Conservation (phyloP, 2,797 vertebrate species). For the Notamacropus eugenii region DNA sequence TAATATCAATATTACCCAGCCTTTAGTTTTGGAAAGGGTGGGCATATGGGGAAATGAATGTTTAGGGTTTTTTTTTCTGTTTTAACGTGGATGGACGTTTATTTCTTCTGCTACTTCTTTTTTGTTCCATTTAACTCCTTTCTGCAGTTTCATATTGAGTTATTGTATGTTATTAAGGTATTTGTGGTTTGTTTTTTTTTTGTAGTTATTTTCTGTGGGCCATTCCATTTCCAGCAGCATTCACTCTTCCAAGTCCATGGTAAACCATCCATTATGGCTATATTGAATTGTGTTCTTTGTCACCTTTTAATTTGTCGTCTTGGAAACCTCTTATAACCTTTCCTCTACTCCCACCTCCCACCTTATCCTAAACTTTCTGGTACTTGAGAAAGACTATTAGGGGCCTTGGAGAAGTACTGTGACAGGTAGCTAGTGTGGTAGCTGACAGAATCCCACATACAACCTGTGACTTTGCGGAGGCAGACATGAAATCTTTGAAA, state of each 20-base stretch:
- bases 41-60: too few species aligned
- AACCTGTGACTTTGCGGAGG: not conserved
- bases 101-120: not conserved
- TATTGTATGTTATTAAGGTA: constrained; percentile 69
- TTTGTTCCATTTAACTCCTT: not conserved
- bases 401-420: constrained; percentile 17
- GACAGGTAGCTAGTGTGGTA: not conserved
- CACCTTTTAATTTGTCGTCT: not conserved
- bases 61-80: not conserved
- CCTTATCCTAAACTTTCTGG: not conserved
- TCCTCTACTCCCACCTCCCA: not conserved
- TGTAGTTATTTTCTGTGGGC: constrained; percentile 91
- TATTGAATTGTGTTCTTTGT: not conserved
- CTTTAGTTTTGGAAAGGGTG: not conserved
- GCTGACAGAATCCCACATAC: not conserved
- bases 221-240: constrained; percentile 89
- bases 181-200: constrained; percentile 82
- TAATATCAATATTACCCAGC: not conserved
- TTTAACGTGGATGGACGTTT: not conserved
- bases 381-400: constrained; percentile 19
- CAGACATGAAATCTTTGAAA: constrained; percentile 6
- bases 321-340: not conserved
- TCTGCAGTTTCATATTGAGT: constrained; percentile 73
- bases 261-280: constrained; percentile 83
- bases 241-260: constrained; percentile 90